These are phyloP conservation scores for Scolopax bukidnonensis DNA, from an alignment of 2,797 vertebrate genomes.

Conservation along the genomic window DNA sequence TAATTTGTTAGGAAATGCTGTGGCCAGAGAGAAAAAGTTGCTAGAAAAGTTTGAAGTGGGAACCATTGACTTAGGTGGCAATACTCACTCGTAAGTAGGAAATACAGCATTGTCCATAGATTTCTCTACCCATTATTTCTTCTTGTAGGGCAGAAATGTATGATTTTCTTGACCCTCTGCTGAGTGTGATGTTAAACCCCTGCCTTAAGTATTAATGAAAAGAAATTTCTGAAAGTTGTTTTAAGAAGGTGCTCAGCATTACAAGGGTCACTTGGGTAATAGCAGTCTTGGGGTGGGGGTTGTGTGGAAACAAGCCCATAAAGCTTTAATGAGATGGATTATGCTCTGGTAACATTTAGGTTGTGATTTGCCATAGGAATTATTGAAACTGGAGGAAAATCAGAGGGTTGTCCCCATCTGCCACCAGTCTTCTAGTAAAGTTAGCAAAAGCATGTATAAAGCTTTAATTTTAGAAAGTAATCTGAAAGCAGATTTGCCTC, in stretches of 20 bases:
- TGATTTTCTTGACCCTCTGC: neutral
- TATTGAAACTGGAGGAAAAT: neutral
- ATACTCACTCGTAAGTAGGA: neutral
- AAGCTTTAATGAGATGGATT: slow-evolving; percentile 18
- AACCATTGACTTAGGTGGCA: neutral
- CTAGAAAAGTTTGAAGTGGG: neutral
- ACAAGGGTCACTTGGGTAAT: neutral
- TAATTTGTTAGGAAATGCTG: neutral
- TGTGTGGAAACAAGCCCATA: neutral
- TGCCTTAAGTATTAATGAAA: neutral
- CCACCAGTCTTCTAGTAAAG: neutral
- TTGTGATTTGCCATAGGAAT: slow-evolving; percentile 1
- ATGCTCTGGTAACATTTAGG: neutral
- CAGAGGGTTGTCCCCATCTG: neutral
- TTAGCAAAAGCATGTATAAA: neutral
- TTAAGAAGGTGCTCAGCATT: neutral
- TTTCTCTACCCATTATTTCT: neutral
- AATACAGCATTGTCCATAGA: neutral
- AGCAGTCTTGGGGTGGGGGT: neutral
- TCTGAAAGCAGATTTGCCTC: neutral
- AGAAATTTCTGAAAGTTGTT: neutral
- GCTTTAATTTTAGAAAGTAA: neutral
- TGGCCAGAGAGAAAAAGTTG: neutral
- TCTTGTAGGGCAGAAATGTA: neutral
- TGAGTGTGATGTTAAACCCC: neutral